phyloP scores from a whole-genome alignment of 2,888 invertebrate genomes.

The Tachina fera region DNA sequence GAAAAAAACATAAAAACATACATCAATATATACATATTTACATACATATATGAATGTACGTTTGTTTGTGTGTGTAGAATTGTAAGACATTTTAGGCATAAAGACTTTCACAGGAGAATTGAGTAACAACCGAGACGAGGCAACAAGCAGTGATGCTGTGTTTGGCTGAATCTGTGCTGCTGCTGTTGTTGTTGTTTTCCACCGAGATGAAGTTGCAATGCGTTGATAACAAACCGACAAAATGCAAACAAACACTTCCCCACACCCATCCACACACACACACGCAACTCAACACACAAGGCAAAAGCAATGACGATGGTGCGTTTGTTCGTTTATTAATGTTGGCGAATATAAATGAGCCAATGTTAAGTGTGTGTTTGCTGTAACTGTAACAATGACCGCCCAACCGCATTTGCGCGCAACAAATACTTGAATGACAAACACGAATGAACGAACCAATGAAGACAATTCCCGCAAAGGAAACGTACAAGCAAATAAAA shows the following conservation, averaged over 20 bases:
- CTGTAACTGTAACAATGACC: slow-evolving; percentile 43
- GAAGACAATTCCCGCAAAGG: slow-evolving; percentile 24
- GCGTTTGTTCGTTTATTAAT: slow-evolving; percentile 18
- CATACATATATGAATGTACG: background rate
- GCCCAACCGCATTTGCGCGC: slow-evolving; percentile 64
- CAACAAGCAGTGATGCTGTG: slow-evolving; percentile 43
- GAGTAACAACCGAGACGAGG: slow-evolving; percentile 13
- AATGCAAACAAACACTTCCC: background rate
- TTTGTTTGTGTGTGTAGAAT: background rate
- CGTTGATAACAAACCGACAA: slow-evolving; percentile 8
- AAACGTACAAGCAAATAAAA: background rate
- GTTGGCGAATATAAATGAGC: background rate
- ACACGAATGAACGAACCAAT: slow-evolving; percentile 51
- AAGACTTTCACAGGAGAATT: slow-evolving; percentile 41
- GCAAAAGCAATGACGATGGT: background rate
- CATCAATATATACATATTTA: background rate
- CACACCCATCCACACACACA: background rate
- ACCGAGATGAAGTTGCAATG: background rate
- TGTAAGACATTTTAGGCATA: slow-evolving; percentile 33
- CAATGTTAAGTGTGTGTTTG: background rate
- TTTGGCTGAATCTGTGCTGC: slow-evolving; percentile 16
- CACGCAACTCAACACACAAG: background rate
- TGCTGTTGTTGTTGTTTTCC: background rate
- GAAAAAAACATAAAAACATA: background rate
- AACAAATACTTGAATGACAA: slow-evolving; percentile 43